Conservation (phyloP, 2,113 vertebrate genomes). For the Toxostoma redivivum region DNA sequence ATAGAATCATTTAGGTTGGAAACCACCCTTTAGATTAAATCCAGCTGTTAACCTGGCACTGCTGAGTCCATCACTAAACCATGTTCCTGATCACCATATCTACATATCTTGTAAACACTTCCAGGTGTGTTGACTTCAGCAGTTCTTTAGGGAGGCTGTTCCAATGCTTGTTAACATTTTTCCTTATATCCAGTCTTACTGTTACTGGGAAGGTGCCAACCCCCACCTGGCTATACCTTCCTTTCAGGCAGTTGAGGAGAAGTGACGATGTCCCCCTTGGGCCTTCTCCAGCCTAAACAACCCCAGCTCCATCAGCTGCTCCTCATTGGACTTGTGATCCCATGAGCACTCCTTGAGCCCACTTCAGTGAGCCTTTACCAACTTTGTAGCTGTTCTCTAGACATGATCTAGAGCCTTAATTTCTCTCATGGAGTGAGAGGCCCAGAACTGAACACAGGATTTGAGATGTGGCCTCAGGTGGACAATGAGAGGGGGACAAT, state of each 20-base stretch:
- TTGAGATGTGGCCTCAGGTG: fast-evolving
- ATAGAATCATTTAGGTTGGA: background rate
- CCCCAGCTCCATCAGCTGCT: background rate
- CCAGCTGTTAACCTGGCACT: background rate
- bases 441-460: background rate
- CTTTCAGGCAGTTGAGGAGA: background rate
- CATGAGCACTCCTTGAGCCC: background rate
- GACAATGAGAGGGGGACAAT: no score
- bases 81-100: background rate
- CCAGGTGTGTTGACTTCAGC: background rate
- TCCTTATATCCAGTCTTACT: background rate
- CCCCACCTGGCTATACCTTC: fast-evolving
- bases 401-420: background rate
- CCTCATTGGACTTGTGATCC: background rate
- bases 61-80: background rate
- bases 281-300: background rate
- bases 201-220: background rate
- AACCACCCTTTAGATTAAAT: background rate
- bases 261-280: fast-evolving
- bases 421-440: background rate
- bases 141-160: background rate
- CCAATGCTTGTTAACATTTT: background rate
- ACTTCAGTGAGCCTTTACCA: background rate
- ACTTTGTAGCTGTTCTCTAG: background rate
- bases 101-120: background rate